Base-by-base conservation (phyloP, 1,140 invertebrate species). In the Chironomus striatipennis region DNA sequence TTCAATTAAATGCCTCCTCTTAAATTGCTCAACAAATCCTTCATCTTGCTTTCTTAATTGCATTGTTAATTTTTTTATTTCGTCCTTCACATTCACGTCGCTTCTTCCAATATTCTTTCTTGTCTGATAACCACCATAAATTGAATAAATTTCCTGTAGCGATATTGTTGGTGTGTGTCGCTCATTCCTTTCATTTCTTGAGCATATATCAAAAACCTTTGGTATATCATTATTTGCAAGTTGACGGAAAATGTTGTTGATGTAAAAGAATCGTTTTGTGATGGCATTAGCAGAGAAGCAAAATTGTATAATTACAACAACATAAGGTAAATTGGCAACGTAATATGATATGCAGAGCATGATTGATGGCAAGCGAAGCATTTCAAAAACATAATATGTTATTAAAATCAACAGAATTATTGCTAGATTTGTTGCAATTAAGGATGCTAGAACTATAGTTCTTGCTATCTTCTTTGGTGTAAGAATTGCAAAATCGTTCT, bases 191-290 rank as follows among this genome's bases (percentile, higher is more conserved):
- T 18, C 65, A 18, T 18, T 70, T 6, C 18, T 18, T 70, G 65
- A 70, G 20, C 65, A 70, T 9, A 70, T 9, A 9, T 70, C 65
- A 70, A 70, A 70, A 70, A 70, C 65, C 65, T 70, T 70, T 70
- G 65, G 65, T 21, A 70, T 20, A 10, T 70, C 6, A 9, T 70
- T 70, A 9, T 9, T 7, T 8, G 65, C 17, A 70, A 70, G 65
- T 20, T 70, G 65, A 18, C 17, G 17, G 20, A 70, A 70, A 20
- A 70, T 70, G 18, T 70, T 70, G 18, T 70, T 70, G 10, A 70
- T 21, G 18, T 70, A 70, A 70, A 18, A 70, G 18, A 70, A 70
- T 18, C 65, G 65, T 8, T 17, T 18, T 21, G n/a, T 20, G 20
- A 70, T 70, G 5, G 65, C 10, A 8, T 18, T 21, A 10, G 65